phyloP scores from a whole-genome alignment of 2,113 vertebrate species.

The Guaruba guarouba region DNA sequence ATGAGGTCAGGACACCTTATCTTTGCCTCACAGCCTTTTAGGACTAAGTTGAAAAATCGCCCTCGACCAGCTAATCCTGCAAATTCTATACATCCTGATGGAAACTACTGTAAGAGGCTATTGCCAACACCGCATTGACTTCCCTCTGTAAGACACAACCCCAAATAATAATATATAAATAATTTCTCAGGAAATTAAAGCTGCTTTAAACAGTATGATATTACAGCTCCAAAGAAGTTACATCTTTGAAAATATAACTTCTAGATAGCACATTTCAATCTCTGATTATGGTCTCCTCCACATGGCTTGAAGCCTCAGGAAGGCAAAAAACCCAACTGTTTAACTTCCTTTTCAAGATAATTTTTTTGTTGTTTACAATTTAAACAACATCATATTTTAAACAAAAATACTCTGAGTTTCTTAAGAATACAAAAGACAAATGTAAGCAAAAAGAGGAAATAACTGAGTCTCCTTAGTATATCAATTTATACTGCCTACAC shows the following conservation, averaged over 20 bases:
- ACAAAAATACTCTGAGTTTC: not conserved
- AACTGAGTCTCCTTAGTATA: not conserved
- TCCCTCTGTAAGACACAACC: not conserved
- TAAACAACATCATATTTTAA: not conserved
- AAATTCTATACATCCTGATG: not conserved
- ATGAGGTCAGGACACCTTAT: not conserved
- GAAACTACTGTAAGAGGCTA: not conserved
- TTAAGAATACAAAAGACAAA: not conserved
- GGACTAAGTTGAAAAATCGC: not conserved
- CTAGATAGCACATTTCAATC: not conserved
- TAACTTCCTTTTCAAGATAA: not conserved
- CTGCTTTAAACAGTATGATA: not conserved
- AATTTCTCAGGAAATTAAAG: not conserved
- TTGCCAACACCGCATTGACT: not conserved
- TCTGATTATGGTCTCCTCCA: not conserved
- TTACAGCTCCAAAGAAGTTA: not conserved
- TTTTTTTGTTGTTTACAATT: not conserved
- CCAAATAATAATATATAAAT: not conserved
- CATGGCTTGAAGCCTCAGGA: not conserved
- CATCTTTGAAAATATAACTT: not conserved
- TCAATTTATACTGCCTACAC: not conserved
- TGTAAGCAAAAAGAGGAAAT: not conserved
- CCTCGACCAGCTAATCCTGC: not conserved
- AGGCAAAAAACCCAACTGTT: not conserved
- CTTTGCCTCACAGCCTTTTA: not conserved